These are phyloP conservation scores for Vidua macroura DNA, from an alignment of 2,113 vertebrate genomes.

Conservation along the genomic window DNA sequence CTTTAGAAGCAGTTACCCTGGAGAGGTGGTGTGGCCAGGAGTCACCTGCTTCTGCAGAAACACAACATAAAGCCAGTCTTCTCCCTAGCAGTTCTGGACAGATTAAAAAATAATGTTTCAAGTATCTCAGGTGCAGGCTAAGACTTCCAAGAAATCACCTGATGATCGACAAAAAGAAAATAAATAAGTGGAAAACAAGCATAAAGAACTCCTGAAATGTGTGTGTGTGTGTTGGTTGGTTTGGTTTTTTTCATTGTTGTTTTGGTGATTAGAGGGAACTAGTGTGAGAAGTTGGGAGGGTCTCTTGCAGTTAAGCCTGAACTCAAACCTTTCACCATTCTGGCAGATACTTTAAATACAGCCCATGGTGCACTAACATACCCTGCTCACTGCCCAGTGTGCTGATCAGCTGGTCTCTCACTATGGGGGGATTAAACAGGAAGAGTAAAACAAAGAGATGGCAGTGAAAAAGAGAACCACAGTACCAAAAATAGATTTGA, in stretches of 20 bases:
- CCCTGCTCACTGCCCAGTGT: background rate
- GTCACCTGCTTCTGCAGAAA: background rate
- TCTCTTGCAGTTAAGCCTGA: background rate
- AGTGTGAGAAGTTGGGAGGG: background rate
- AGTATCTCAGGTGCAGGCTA: background rate
- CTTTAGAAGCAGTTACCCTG: background rate
- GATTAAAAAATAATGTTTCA: background rate
- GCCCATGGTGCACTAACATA: background rate
- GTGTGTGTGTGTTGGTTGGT: fast-evolving
- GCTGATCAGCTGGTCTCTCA: background rate
- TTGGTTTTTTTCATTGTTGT: background rate
- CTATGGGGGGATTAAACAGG: background rate
- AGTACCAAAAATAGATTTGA: background rate
- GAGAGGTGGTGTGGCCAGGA: background rate
- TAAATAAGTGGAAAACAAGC: background rate
- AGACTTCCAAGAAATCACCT: background rate
- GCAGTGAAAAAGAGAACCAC: background rate
- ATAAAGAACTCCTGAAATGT: fast-evolving
- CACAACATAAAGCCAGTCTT: background rate
- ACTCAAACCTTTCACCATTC: background rate
- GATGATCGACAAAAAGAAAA: background rate
- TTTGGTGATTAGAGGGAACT: background rate
- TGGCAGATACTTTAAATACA: background rate
- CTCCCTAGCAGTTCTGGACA: background rate
- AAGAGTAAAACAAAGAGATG: background rate